Evolutionary conservation across 2,888 invertebrate genomes (phyloP).

Genomic region (Noctua janthina): DNA sequence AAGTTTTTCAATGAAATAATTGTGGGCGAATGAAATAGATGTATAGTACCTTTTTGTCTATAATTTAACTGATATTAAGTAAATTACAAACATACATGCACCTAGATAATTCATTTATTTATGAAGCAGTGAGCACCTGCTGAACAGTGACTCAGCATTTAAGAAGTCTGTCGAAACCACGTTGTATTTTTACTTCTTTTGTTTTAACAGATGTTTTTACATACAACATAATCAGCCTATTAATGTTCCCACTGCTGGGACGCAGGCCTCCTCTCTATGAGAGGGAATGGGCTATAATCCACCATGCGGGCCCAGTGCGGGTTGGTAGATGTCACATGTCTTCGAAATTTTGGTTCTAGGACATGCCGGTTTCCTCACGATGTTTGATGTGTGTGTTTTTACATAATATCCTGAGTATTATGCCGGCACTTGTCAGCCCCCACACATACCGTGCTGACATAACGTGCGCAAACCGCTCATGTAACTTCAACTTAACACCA

Average conservation of each 20-base stretch:
- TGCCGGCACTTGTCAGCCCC: background rate
- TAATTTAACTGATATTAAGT: background rate
- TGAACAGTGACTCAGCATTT: no score
- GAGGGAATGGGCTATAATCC: no score
- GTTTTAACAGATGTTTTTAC: constrained; percentile 1
- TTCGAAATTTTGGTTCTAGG: no score
- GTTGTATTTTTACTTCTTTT: background rate
- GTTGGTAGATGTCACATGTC: no score
- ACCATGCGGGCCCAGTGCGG: no score
- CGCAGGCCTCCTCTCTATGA: no score
- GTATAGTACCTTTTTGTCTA: background rate
- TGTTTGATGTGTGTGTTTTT: constrained; percentile 15
- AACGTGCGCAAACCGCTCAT: constrained; percentile 27
- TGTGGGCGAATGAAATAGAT: background rate
- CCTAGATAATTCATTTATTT: background rate
- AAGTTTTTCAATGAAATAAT: background rate
- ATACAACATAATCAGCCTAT: no score
- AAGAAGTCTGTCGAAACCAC: background rate
- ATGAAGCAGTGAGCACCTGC: background rate
- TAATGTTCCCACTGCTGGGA: no score
- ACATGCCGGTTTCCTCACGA: no score
- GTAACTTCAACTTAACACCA: constrained; percentile 28
- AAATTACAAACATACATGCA: background rate
- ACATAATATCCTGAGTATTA: constrained; percentile 26
- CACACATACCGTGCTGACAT: constrained; percentile 15